Percentiles rank a stretch among this genome's conserved stretches.
These are phyloP conservation scores for Romanomermis culicivorax DNA, from an alignment of 2,888 invertebrate species.

Conservation along the genomic window DNA sequence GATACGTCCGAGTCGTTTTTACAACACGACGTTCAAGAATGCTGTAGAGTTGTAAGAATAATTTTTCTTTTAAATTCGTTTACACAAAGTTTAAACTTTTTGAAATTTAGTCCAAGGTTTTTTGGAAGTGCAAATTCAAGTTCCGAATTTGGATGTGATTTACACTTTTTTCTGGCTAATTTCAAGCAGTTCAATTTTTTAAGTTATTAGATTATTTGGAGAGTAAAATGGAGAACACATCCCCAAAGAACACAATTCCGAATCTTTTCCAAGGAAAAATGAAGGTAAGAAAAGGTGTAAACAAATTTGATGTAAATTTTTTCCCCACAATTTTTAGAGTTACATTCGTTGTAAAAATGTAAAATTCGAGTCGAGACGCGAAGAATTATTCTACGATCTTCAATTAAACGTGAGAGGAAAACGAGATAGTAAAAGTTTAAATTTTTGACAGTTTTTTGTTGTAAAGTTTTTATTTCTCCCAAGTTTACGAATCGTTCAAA, in stretches of 20 bases:
- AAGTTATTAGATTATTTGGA: conserved; percentile 84
- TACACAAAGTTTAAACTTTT: background rate
- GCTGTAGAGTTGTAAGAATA: conserved; percentile 46
- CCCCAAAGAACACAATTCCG: conserved; percentile 91
- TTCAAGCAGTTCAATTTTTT: too few relatives aligned
- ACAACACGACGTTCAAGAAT: conserved; percentile 64
- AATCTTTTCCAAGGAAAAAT: conserved; percentile 93
- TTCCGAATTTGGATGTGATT: background rate
- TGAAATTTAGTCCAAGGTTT: background rate
- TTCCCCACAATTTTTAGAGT: conserved; percentile 38
- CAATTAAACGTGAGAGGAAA: conserved; percentile 95
- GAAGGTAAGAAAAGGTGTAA: too few relatives aligned
- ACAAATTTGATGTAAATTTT: too few relatives aligned
- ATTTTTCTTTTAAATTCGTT: background rate
- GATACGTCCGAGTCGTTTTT: conserved; percentile 98
- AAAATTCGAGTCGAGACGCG: conserved; percentile 78
- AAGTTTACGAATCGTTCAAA: conserved; percentile 78
- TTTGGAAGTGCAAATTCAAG: background rate
- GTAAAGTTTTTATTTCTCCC: background rate
- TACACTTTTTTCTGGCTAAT: background rate
- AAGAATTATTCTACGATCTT: conserved; percentile 94
- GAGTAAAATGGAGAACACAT: conserved; percentile 96
- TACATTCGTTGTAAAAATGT: conserved; percentile 96
- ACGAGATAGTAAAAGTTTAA: conserved; percentile 49
- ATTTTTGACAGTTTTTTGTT: background rate